Evolutionary conservation across 2,797 vertebrate species (phyloP), one percentile per base, ranked within the genome.

Genomic region (Cynopterus sphinx): DNA sequence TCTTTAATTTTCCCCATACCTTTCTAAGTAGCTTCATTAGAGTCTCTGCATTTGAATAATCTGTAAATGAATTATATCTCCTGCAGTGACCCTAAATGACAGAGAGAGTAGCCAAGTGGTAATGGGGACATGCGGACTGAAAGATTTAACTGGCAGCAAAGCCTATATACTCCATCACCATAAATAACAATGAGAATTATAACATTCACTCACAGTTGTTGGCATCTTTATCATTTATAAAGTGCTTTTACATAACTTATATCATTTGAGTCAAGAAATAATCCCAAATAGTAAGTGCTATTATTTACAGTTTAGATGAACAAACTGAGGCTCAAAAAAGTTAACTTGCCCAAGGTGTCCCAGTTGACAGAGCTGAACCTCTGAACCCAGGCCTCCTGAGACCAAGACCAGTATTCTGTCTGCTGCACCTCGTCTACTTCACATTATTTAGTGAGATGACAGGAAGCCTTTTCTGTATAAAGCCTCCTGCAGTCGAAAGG

Each of bases 181-280:
- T 59, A 93, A 63, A 49, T 79, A 92, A 49, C 46, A 55, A 73
- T 51, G 59, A 91, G 53, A 28, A 16, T 71, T 88, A 9, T 49
- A 91, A 53, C 26, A 39, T 55, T 65, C 67, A 59, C 31, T 92
- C 67, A 85, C 16, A 36, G 9, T 79, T 77, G 26, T 79, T 87
- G 74, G 21, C 28, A 87, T 33, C n/a, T 91, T 94, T 19, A 74
- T 0, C 10, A 36, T 43, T 96, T 85, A 55, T 85, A 39, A 93
- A 86, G 36, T 53, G 21, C 49, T 77, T 93, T 88, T 63, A 46
- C 33, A 2, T 63, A 91, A 78, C 13, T 75, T 86, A 33, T 70
- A 79, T 74, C 33, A 81, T 87, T 75, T 84, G 79, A 87, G 70
- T 91, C 41, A 79, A 92, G 81, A 57, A 96, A 90, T 85, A 89